These are phyloP conservation scores for Agonopterix alstromeriana DNA, from an alignment of 2,888 invertebrate genomes.

Conservation along the genomic window DNA sequence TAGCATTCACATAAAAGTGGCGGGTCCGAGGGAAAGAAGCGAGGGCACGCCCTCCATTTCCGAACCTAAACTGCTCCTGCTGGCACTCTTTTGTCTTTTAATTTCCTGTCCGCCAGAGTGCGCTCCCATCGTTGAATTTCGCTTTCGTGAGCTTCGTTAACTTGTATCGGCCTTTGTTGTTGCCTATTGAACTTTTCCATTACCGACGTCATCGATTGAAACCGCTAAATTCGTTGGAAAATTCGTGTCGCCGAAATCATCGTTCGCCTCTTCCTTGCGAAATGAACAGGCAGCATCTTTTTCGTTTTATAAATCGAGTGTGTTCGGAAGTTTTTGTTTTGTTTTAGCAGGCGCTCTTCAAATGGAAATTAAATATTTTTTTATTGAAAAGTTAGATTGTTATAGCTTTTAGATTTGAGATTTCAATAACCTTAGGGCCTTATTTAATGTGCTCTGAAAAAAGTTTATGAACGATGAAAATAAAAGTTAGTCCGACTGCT, in stretches of 20 bases:
- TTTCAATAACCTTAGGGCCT: conserved; percentile 45
- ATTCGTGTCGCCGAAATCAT: conserved; percentile 44
- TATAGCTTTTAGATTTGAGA: conserved; percentile 40
- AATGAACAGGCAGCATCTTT: conserved; percentile 49
- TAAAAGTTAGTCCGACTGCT: no score
- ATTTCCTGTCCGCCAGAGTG: conserved; percentile 69
- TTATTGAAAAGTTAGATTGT: conserved; percentile 61
- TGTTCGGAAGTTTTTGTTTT: conserved; percentile 50
- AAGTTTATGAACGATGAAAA: no score
- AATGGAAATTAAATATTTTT: conserved; percentile 63
- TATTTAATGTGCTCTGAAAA: no score
- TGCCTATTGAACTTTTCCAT: conserved; percentile 74
- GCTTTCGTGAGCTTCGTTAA: conserved; percentile 72
- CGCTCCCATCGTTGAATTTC: conserved; percentile 63
- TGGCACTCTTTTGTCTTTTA: conserved; percentile 74
- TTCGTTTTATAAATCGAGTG: conserved; percentile 50
- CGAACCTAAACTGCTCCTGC: conserved; percentile 62
- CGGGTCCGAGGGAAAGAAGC: conserved; percentile 43
- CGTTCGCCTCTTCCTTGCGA: conserved; percentile 26
- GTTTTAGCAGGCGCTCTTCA: conserved; percentile 40
- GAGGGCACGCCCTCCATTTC: conserved; percentile 61
- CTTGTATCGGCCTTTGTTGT: conserved; percentile 71
- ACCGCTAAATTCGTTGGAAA: conserved; percentile 67
- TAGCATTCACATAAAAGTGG: conserved; percentile 39
- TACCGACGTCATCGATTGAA: conserved; percentile 66